Percentiles rank a stretch among this genome's conserved stretches.
Conservation (phyloP, 2,888 invertebrate species). For the Macropis europaea region DNA sequence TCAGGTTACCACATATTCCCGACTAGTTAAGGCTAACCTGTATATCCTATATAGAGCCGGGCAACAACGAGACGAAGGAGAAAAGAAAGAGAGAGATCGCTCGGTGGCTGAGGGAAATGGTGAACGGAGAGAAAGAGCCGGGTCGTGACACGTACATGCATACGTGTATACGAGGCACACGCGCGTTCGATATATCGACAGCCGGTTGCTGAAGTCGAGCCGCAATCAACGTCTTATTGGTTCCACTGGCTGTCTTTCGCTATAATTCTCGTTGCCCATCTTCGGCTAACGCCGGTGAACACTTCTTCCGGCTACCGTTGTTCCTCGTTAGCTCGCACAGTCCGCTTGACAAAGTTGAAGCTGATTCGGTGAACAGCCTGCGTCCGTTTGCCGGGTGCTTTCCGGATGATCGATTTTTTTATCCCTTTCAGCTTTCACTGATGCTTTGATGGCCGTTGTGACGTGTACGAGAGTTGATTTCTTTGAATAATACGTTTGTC, state of each 20-base stretch:
- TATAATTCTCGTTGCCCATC: constrained; percentile 58
- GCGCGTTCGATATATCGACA: constrained; percentile 53
- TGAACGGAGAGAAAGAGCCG: constrained; percentile 26
- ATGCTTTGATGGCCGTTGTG: no score
- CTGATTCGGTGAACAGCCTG: constrained; percentile 28
- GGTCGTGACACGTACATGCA: constrained; percentile 56
- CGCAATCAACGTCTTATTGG: constrained; percentile 64
- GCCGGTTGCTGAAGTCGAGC: constrained; percentile 40
- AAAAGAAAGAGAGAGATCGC: background rate
- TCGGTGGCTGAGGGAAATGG: background rate
- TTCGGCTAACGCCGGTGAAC: constrained; percentile 45
- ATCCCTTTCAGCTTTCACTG: no score
- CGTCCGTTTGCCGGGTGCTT: constrained; percentile 9
- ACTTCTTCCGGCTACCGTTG: constrained; percentile 62
- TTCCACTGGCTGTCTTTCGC: constrained; percentile 53
- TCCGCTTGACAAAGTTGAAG: constrained; percentile 41
- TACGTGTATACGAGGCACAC: constrained; percentile 51
- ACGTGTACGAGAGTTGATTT: no score
- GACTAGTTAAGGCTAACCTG: constrained; percentile 61
- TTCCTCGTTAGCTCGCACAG: constrained; percentile 51
- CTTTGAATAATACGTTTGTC: no score
- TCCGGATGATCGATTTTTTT: background rate
- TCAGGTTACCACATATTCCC: constrained; percentile 63
- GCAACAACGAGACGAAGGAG: constrained; percentile 47
- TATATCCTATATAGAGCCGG: constrained; percentile 49